A percentile compares a stretch with the other conserved stretches of the same genome.
Conservation (phyloP, 2,113 vertebrate genomes). For the Perccottus glenii region DNA sequence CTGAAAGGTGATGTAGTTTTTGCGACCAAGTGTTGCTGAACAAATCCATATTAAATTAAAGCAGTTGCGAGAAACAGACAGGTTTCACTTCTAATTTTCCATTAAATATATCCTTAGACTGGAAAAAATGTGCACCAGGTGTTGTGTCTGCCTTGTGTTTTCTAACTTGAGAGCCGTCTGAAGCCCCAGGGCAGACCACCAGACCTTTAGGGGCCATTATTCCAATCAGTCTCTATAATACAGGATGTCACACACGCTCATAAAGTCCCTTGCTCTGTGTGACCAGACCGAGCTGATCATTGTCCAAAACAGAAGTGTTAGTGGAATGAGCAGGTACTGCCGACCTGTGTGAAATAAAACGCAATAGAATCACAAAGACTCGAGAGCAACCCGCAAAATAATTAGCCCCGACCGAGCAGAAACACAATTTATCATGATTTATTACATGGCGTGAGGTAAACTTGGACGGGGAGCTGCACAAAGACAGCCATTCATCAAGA, state of each 20-base stretch:
- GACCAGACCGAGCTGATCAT: slow-evolving; percentile 21
- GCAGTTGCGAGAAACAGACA: too few species aligned
- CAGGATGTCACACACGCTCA: slow-evolving; percentile 43
- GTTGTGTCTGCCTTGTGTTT: background rate
- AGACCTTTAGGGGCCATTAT: slow-evolving; percentile 49
- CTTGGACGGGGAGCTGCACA: slow-evolving; percentile 44
- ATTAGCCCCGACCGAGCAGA: slow-evolving; percentile 63
- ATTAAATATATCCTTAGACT: too few species aligned
- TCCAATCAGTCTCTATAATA: slow-evolving; percentile 55
- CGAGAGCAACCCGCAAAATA: slow-evolving; percentile 50
- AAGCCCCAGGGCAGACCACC: slow-evolving; percentile 16
- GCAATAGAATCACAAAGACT: slow-evolving; percentile 26
- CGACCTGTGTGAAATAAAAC: slow-evolving; percentile 33
- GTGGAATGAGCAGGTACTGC: slow-evolving; percentile 35
- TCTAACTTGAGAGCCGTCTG: slow-evolving; percentile 12
- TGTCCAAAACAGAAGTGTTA: slow-evolving; percentile 21
- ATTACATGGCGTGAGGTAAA: slow-evolving; percentile 61
- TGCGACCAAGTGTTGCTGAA: too few species aligned
- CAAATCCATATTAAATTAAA: too few species aligned
- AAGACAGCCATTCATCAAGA: slow-evolving; percentile 76
- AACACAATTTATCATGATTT: slow-evolving; percentile 69
- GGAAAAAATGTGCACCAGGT: too few species aligned
- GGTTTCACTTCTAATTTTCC: too few species aligned
- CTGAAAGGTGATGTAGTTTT: too few species aligned
- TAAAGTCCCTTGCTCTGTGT: slow-evolving; percentile 19